Base-by-base conservation (phyloP, 92 coral and sea anemone species). In the Porites lobata region DNA sequence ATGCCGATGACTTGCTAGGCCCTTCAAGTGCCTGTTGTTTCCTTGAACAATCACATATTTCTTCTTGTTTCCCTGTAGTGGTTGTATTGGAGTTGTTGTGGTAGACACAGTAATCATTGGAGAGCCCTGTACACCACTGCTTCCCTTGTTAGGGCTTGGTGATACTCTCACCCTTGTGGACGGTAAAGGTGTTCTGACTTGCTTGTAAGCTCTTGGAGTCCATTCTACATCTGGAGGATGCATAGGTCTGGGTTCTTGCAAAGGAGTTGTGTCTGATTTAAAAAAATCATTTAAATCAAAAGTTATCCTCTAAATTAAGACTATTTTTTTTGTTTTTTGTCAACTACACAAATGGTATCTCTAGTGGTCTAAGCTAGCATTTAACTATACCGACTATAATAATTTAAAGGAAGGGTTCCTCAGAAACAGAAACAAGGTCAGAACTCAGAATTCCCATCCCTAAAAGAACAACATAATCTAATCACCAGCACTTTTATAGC, bases 21-120 rank as follows among this genome's bases (percentile, higher is more conserved):
- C 76, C 65, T 68, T 77, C 69, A 26, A 19, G 61, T 86, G 78
- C n/a, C 85, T 81, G 70, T 90, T 82, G 66, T 90, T 92, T 7
- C 96, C 96, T 59, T 93, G 96, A 12, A 82, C 89, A 58, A 93
- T 93, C 54, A 93, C 91, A 69, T 81, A 93, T 68, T 90, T 91
- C 65, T 93, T 88, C 32, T 66, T 81, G 21, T 76, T 76, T 66
- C 96, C 93, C 32, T 69, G 79, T 38, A 93, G 29, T 50, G 89
- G 93, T 56, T 75, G 76, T 13, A 93, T 86, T 24, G 96, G 96
- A 54, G 87, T 83, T 19, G 86, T 82, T 18, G 89, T 90, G 47
- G 89, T 93, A 52, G 91, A 86, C 56, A 93, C 96, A 53, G 73
- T 69, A 6, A 93, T 92, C 22, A 89, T 6, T 29, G 93, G 93